A percentile compares a stretch with the other conserved stretches of the same genome.
Evolutionary conservation across 2,797 vertebrate species (phyloP).

Genomic region (Clarias fuscus): DNA sequence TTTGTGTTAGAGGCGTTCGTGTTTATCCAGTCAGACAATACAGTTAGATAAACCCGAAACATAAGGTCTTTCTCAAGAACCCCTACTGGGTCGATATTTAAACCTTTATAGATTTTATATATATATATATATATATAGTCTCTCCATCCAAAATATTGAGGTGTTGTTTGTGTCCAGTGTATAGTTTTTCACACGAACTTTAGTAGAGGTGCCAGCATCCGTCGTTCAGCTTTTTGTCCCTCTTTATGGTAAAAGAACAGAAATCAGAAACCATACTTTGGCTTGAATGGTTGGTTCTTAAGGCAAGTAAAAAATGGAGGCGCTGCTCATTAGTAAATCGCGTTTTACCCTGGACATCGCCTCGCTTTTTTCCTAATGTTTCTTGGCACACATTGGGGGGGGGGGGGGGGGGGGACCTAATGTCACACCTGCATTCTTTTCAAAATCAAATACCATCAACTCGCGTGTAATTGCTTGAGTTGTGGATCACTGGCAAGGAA

Average conservation of each 20-base stretch:
- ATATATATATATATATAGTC: no score
- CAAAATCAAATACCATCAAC: slow-evolving; percentile 53
- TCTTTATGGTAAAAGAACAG: neutral
- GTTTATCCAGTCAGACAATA: neutral
- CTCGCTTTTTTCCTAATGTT: neutral
- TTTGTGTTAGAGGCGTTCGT: neutral
- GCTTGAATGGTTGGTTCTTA: neutral
- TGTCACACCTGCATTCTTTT: slow-evolving; percentile 11
- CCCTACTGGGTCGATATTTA: neutral
- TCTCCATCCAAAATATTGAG: neutral
- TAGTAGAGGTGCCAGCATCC: neutral
- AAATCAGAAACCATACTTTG: neutral
- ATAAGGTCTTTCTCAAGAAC: neutral
- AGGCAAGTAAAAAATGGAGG: neutral
- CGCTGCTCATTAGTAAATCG: neutral
- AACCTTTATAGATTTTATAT: no score
- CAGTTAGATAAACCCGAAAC: neutral
- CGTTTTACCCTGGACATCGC: neutral
- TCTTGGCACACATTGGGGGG: neutral
- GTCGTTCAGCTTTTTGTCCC: neutral
- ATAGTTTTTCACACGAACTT: neutral
- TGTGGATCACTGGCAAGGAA: slow-evolving; percentile 23
- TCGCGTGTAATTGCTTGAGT: slow-evolving; percentile 8
- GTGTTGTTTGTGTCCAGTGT: neutral
- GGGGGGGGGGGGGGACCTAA: neutral